A percentile compares a stretch with the other conserved stretches of the same genome.
phyloP scores from a whole-genome alignment of 23 tunicate species.

The Styela plicata region DNA sequence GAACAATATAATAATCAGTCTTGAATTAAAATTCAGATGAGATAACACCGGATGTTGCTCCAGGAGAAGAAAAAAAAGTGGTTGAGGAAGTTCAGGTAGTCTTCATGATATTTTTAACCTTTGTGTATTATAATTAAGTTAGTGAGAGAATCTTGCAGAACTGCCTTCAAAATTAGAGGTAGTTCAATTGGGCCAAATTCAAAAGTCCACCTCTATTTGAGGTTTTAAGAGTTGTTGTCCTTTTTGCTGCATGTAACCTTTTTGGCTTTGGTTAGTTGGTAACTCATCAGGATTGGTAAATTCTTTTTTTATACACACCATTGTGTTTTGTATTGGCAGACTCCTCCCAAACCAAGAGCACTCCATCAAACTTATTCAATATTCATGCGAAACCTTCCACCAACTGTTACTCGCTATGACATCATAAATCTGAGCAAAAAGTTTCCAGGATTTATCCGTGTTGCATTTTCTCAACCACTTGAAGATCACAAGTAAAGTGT shows the following conservation, averaged over 20 bases:
- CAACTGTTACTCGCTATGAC: slow-evolving; percentile 80
- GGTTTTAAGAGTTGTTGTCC: too few relatives aligned
- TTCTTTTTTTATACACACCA: too few relatives aligned
- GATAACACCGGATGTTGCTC: too few relatives aligned
- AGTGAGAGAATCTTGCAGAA: too few relatives aligned
- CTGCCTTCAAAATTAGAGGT: too few relatives aligned
- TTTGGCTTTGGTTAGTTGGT: too few relatives aligned
- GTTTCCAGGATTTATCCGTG: slow-evolving; percentile 92
- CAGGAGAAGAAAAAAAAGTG: not conserved
- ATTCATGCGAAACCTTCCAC: slow-evolving; percentile 97
- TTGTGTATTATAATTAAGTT: not conserved
- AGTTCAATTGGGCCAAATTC: too few relatives aligned
- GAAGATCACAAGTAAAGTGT: slow-evolving; percentile 88
- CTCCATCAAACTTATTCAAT: slow-evolving; percentile 92
- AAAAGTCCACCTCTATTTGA: too few relatives aligned
- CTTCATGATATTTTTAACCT: not conserved
- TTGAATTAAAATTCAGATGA: too few relatives aligned
- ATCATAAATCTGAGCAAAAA: slow-evolving; percentile 93
- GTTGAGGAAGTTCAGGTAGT: not conserved
- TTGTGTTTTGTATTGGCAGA: not conserved
- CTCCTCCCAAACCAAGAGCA: slow-evolving; percentile 57
- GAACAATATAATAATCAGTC: too few relatives aligned
- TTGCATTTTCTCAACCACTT: slow-evolving; percentile 95
- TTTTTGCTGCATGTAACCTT: too few relatives aligned
- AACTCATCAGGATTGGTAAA: too few relatives aligned